Evolutionary conservation across 2,888 invertebrate genomes (phyloP).

Genomic region (Agrenia bidenticulata): DNA sequence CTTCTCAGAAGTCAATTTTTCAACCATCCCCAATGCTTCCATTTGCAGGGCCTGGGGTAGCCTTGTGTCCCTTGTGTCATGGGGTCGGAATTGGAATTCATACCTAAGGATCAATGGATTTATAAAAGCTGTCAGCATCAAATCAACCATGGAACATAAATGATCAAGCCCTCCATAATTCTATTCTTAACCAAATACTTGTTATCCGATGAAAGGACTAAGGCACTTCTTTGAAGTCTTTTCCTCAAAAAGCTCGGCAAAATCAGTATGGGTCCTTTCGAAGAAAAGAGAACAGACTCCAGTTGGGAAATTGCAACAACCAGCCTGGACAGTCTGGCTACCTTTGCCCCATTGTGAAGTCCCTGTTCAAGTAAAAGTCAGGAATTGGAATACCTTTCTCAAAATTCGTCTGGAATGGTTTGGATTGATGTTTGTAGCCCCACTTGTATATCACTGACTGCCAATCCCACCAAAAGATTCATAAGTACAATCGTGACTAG

Average conservation of each 20-base stretch:
- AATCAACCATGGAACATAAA: no score
- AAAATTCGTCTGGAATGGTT: no score
- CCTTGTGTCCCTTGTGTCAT: slow-evolving; percentile 76
- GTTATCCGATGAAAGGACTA: slow-evolving; percentile 73
- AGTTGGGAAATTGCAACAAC: slow-evolving; percentile 78
- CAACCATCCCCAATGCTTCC: slow-evolving; percentile 69
- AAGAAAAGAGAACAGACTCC: slow-evolving; percentile 79
- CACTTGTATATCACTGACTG: slow-evolving; percentile 48
- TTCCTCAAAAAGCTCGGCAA: slow-evolving; percentile 64
- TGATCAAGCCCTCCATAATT: no score
- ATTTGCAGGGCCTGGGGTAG: slow-evolving; percentile 72
- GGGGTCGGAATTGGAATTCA: slow-evolving; percentile 60
- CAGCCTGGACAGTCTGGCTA: slow-evolving; percentile 76
- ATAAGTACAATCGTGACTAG: slow-evolving; percentile 48
- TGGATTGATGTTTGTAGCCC: no score
- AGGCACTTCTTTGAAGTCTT: slow-evolving; percentile 70
- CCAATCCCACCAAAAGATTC: slow-evolving; percentile 50
- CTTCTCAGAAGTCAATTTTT: not conserved
- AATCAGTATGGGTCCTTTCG: slow-evolving; percentile 68
- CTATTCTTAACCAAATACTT: no score
- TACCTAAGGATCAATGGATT: no score
- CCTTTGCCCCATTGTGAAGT: slow-evolving; percentile 60
- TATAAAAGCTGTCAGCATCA: no score
- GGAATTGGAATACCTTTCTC: no score
- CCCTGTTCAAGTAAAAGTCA: no score